Conservation (phyloP, 2,113 vertebrate species). For the Zosterops japonicus region DNA sequence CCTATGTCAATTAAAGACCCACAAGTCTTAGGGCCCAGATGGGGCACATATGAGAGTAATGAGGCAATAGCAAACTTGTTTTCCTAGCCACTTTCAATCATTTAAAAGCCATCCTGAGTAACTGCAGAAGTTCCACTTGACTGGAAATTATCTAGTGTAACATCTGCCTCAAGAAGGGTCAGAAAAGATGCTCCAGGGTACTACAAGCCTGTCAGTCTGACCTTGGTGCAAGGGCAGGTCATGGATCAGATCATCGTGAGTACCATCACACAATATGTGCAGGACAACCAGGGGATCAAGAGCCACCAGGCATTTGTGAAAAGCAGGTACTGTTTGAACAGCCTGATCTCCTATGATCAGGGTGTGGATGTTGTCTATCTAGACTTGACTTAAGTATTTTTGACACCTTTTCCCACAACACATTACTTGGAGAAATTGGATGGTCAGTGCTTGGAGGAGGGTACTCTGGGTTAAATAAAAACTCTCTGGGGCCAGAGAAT, state of each 20-base stretch:
- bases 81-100: not conserved
- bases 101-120: not conserved
- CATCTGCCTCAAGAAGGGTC: not conserved
- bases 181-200: no score
- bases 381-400: not conserved
- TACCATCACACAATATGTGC: not conserved
- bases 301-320: not conserved
- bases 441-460: not conserved
- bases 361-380: not conserved
- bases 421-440: not conserved
- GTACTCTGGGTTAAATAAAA: not conserved
- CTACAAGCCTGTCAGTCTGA: not conserved
- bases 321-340: not conserved
- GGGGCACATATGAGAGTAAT: not conserved
- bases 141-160: not conserved
- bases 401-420: not conserved
- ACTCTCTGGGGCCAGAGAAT: not conserved
- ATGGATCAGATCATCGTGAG: not conserved
- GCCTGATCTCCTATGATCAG: not conserved
- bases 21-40: not conserved
- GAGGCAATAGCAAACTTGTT: accelerated
- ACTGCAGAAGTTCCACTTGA: not conserved
- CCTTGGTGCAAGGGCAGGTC: not conserved
- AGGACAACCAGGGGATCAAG: not conserved
- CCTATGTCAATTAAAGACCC: not conserved